A percentile compares a stretch with the other conserved stretches of the same genome.
Evolutionary conservation across 2,113 vertebrate species (phyloP).

Genomic region (Sturnus vulgaris): DNA sequence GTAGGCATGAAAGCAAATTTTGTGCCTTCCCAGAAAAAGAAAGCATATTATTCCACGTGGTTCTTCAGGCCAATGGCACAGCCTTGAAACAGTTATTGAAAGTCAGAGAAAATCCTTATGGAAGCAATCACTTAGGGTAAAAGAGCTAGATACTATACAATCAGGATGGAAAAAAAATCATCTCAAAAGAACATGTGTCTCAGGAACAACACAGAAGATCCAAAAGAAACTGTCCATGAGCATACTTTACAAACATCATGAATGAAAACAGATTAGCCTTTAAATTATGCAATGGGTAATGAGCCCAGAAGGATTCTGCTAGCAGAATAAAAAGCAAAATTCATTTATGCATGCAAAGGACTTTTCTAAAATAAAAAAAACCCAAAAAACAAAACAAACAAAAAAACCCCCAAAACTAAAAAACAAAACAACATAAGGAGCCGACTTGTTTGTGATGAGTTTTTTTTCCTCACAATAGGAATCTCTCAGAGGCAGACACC

Average conservation of each 20-base stretch:
- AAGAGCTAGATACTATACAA: neutral
- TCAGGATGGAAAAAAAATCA: neutral
- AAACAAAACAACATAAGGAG: neutral
- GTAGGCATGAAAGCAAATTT: neutral
- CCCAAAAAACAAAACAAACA: neutral
- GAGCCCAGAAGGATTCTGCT: neutral
- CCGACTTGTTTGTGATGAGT: accelerated
- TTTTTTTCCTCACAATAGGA: neutral
- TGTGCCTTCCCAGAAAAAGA: neutral
- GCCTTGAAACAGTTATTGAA: neutral
- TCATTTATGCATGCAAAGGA: neutral
- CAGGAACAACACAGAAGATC: neutral
- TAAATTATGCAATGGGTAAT: neutral
- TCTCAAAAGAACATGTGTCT: neutral
- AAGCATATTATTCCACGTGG: neutral
- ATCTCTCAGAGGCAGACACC: neutral
- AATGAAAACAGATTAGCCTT: neutral
- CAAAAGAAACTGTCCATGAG: neutral
- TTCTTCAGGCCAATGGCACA: neutral
- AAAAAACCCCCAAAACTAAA: too few relatives aligned
- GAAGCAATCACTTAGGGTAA: neutral
- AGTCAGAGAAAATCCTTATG: neutral
- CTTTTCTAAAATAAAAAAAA: neutral
- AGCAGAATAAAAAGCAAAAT: neutral
- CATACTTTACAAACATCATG: neutral